Evolutionary conservation across 2,888 invertebrate species (phyloP), one percentile per base, ranked within the genome.

Genomic region (Nephrotoma flavescens): DNA sequence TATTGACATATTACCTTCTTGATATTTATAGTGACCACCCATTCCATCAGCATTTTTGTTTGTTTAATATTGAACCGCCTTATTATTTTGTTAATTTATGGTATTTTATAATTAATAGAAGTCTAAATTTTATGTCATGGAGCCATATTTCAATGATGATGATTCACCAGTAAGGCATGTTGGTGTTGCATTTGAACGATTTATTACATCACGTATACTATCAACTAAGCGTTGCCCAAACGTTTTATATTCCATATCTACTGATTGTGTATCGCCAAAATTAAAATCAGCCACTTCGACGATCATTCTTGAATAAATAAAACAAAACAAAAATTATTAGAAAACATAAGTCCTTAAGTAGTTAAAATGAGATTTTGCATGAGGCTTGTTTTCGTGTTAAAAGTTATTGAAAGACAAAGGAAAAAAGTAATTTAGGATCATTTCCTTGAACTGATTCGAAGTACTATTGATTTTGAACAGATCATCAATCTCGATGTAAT

Each of bases 281-380:
- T 97, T 96, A 90, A 97, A 97, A 91, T 97, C 96, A 0, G 97
- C 97, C 12, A 97, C 97, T 93, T 97, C 97, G 85, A 97, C 94
- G 2, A 94, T 95, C 89, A 95, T 95, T 88, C 96, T 96, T 91
- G 5, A 91, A 91, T 86, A 87, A 88, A 87, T 88, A 86, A 42
- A 47, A 47, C 15, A 87, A 87, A 85, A 31, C 7, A 85, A n/a
- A 47, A 47, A 47, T 12, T 31, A 31, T 31, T 15, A n/a, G 12
- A 47, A 47, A 31, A 31, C 31, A 31, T 2, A 31, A 31, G 31
- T 31, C 31, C 31, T 31, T 31, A 31, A 31, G 3, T 31, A 31
- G 1, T 31, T 31, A 31, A 31, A 31, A 31, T 31, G 0, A 31
- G 2, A 31, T 31, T 31, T 31, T 31, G 31, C 31, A 31, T 31